These are phyloP conservation scores for Acromyrmex echinatior DNA, from an alignment of 1,140 invertebrate genomes.

Conservation along the genomic window DNA sequence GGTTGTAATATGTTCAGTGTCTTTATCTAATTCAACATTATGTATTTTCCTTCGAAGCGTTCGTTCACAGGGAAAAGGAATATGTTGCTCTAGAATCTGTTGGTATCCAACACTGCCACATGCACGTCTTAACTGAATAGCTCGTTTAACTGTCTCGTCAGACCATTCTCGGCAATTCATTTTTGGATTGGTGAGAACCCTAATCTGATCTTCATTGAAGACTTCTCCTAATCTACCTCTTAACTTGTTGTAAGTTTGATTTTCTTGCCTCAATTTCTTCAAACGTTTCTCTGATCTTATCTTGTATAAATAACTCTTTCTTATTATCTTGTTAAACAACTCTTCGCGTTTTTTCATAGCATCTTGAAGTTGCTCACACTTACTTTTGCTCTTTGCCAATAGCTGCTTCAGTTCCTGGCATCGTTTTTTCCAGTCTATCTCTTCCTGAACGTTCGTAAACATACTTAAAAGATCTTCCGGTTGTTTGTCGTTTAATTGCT, in stretches of 20 bases:
- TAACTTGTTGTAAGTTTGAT: background rate
- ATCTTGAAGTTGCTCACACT: background rate
- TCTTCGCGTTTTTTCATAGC: background rate
- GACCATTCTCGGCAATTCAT: background rate
- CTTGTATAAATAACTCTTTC: background rate
- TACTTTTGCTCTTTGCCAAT: background rate
- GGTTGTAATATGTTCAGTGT: background rate
- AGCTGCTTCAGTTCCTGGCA: background rate
- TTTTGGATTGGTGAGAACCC: background rate
- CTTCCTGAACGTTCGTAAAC: background rate
- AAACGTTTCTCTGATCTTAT: background rate
- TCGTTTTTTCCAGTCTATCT: slow-evolving; percentile 4
- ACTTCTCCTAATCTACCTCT: background rate
- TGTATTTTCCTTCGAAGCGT: background rate
- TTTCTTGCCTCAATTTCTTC: background rate
- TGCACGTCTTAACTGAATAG: background rate
- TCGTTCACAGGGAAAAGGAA: background rate
- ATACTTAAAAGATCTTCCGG: background rate
- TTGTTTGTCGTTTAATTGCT: background rate
- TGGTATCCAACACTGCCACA: background rate
- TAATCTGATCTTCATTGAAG: slow-evolving; percentile 25
- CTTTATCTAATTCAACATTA: background rate
- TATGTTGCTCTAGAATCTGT: background rate
- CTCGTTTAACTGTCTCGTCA: background rate
- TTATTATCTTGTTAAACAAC: slow-evolving; percentile 21